Conservation (phyloP, 1,140 invertebrate genomes). For the Drosophila eugracilis region DNA sequence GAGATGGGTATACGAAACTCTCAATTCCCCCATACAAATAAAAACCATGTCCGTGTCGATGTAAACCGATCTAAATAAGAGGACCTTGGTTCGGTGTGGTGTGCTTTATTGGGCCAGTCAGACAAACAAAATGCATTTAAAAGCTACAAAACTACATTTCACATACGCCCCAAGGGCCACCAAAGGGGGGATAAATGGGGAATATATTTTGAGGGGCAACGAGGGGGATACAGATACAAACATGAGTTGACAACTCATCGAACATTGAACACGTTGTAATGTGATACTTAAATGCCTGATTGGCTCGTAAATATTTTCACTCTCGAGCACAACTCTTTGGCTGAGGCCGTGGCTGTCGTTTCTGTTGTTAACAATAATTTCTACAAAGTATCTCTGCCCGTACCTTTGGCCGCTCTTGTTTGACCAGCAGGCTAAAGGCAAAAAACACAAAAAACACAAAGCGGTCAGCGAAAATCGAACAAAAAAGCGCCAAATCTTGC, state of each 20-base stretch:
- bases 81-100: too few species aligned
- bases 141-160: slow-evolving; percentile 82
- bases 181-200: slow-evolving; percentile 6
- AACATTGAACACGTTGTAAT: slow-evolving; percentile 85
- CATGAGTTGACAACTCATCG: slow-evolving; percentile 85
- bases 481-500: slow-evolving; percentile 84
- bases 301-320: slow-evolving; percentile 85
- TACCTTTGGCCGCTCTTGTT: slow-evolving; percentile 50
- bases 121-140: slow-evolving; percentile 84
- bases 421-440: slow-evolving; percentile 19
- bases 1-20: slow-evolving; percentile 1
- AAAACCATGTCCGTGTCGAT: slow-evolving; percentile 70
- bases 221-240: slow-evolving; percentile 57
- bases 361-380: slow-evolving; percentile 84
- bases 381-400: slow-evolving; percentile 81
- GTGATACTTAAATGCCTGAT: slow-evolving; percentile 85
- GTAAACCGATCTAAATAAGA: slow-evolving; percentile 83
- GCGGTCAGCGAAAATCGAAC: slow-evolving; percentile 24
- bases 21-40: slow-evolving; percentile 17
- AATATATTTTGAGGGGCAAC: slow-evolving; percentile 22
- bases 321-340: slow-evolving; percentile 56
- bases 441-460: slow-evolving; percentile 11
- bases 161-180: slow-evolving; percentile 36
- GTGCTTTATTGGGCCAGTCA: slow-evolving; percentile 77
- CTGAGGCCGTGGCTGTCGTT: slow-evolving; percentile 54